Conservation (phyloP, 2,888 invertebrate genomes). For the Diabrotica balteata region DNA sequence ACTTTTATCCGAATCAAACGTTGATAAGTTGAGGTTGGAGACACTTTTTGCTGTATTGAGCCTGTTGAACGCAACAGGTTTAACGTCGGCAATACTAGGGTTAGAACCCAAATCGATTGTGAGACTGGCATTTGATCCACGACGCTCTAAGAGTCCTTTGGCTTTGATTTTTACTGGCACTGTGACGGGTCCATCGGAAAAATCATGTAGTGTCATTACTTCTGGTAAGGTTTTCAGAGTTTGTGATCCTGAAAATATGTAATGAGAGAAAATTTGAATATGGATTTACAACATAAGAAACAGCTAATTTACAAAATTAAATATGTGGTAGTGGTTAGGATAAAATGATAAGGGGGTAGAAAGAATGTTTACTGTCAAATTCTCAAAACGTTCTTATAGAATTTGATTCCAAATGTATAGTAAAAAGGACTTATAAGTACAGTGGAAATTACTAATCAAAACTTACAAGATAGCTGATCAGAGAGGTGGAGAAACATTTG, state of each 20-base stretch:
- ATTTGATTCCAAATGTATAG: too few species aligned
- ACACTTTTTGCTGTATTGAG: constrained; percentile 65
- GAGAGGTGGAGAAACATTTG: too few species aligned
- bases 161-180: constrained; percentile 64
- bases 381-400: too few species aligned
- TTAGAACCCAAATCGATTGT: constrained; percentile 77
- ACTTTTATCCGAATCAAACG: constrained; percentile 49
- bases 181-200: constrained; percentile 50
- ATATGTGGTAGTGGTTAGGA: too few species aligned
- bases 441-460: too few species aligned
- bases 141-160: constrained; percentile 79
- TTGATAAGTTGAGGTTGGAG: constrained; percentile 59
- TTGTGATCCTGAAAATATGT: constrained; percentile 56
- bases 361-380: too few species aligned
- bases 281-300: too few species aligned
- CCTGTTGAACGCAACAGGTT: constrained; percentile 56
- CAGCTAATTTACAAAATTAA: too few species aligned
- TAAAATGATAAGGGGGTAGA: too few species aligned
- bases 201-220: constrained; percentile 73
- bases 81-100: constrained; percentile 57
- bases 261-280: background rate
- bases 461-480: too few species aligned
- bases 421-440: too few species aligned
- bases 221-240: constrained; percentile 77
- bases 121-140: constrained; percentile 90